Evolutionary conservation across 2,797 vertebrate genomes (phyloP).

Genomic region (Sebastes matsubarae): DNA sequence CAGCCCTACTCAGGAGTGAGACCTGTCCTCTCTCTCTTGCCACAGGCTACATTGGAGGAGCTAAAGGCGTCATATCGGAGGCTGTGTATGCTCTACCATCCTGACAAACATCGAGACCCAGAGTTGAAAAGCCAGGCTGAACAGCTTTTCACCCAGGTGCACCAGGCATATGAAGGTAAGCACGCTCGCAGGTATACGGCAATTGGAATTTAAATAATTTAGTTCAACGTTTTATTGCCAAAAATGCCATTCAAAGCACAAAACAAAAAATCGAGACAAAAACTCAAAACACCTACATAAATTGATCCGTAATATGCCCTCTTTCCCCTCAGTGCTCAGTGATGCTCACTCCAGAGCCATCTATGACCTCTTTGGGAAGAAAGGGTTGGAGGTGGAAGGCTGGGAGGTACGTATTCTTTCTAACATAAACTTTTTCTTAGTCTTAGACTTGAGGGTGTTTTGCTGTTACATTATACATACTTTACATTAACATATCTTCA

Average conservation of each 20-base stretch:
- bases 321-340: conserved; percentile 87
- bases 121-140: conserved; percentile 94
- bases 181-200: neutral
- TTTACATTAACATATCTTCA: neutral
- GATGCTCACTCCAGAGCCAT: conserved; percentile 96
- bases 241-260: neutral
- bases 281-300: neutral
- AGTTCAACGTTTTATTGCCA: neutral
- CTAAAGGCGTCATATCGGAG: conserved; percentile 94
- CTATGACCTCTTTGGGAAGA: conserved; percentile 97
- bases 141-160: conserved; percentile 94
- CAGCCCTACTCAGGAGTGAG: neutral
- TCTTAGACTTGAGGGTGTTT: neutral
- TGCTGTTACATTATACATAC: neutral
- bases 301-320: neutral
- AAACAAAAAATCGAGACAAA: neutral
- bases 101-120: conserved; percentile 96
- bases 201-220: neutral
- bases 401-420: conserved; percentile 90
- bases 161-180: conserved; percentile 97
- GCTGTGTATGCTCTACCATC: conserved; percentile 97
- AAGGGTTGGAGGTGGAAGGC: conserved; percentile 97
- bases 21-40: neutral
- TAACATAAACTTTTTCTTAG: neutral
- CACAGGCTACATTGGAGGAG: conserved; percentile 93